Evolutionary conservation across 2,888 invertebrate genomes (phyloP).

Genomic region (Emesis russula): DNA sequence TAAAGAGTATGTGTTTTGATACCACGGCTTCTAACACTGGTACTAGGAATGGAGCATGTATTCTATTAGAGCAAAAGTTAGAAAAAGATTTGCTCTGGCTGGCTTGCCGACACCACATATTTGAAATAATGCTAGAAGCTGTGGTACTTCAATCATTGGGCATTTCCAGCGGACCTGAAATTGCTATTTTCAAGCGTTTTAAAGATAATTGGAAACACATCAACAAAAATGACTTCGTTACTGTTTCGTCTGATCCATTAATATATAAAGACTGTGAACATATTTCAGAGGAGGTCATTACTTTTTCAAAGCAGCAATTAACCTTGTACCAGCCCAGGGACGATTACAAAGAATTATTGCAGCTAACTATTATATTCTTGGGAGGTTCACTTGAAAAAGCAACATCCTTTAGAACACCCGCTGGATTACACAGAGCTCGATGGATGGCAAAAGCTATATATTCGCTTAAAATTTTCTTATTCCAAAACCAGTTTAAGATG

Average conservation of each 20-base stretch:
- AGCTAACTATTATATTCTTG: background rate
- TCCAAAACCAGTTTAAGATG: background rate
- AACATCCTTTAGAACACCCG: background rate
- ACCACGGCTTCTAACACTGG: background rate
- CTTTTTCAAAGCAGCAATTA: background rate
- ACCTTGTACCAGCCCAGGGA: background rate
- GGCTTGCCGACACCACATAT: background rate
- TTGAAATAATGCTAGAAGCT: constrained; percentile 1
- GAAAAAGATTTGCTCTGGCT: background rate
- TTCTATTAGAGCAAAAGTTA: background rate
- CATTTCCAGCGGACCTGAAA: background rate
- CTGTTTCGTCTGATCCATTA: background rate
- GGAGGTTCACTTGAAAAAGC: background rate
- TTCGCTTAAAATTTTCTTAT: background rate
- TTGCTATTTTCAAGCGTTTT: background rate
- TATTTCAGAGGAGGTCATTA: background rate
- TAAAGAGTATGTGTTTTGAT: background rate
- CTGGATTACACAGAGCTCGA: no score
- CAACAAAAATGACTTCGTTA: background rate
- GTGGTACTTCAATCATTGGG: background rate
- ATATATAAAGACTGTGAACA: background rate
- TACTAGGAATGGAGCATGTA: background rate
- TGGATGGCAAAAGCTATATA: no score
- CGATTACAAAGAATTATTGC: background rate
- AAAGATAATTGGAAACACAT: background rate